Evolutionary conservation across 1,140 invertebrate genomes (phyloP), one percentile per base, ranked within the genome.

Genomic region (Ditylenchus dipsaci): DNA sequence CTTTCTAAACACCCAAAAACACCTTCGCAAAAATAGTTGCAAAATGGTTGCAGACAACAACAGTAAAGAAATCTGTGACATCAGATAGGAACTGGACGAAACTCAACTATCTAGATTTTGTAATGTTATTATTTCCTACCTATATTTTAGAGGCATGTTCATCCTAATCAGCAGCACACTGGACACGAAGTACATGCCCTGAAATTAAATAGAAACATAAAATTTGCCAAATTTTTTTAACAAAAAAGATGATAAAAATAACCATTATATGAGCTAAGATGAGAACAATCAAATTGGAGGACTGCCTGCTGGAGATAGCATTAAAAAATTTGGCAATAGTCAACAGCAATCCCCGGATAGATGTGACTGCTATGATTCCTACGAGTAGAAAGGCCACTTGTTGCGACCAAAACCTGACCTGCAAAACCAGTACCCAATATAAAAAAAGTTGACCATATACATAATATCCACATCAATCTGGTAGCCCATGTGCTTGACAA

Each of bases 261-360:
- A 90, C 90, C 95, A 99, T 99, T 73, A 98, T 92, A 86, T 98
- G 93, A 19, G 95, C 95, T 19, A 99, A 86, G 71, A 94, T 89
- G 27, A 98, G 84, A 3, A 99, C 95, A 76, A 99, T 97, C 45
- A 98, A 90, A 83, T 98, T 98, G 27, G 95, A 97, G 26, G 93
- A 97, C 86, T 97, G 97, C 69, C 91, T 95, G 75, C 93, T 97
- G n/a, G 95, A 97, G 79, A 99, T 95, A 76, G 94, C 93, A 86
- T 98, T 97, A 86, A 99, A 99, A 85, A 99, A 99, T 92, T 97
- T 98, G n/a, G 95, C 97, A 19, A 99, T 86, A 0, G 94, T 98
- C 0, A 99, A 87, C 23, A 99, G 86, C 53, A 99, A 86, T 17
- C 95, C 95, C 77, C 96, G 85, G 65, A 98, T 97, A 1, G 95